These are phyloP conservation scores for Caranx ignobilis DNA, from an alignment of 2,113 vertebrate genomes.

Conservation along the genomic window DNA sequence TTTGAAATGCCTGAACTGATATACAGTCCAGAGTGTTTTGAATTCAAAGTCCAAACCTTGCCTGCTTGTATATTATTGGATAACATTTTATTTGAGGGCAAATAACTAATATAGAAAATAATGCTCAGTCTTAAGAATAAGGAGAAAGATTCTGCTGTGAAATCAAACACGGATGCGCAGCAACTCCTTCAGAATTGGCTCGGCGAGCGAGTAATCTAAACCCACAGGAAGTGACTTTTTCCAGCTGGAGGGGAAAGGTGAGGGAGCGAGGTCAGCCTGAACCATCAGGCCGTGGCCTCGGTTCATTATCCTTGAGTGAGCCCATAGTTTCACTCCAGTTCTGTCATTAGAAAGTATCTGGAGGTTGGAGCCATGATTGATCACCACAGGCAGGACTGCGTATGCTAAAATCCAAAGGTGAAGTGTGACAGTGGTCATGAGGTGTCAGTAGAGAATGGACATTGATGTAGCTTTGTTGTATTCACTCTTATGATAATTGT, in stretches of 20 bases:
- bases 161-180: not conserved
- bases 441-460: constrained; percentile 13
- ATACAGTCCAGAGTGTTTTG: constrained; percentile 57
- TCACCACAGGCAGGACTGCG: constrained; percentile 25
- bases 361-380: constrained; percentile 48
- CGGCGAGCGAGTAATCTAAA: constrained; percentile 19
- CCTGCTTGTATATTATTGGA: constrained; percentile 44
- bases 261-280: constrained; percentile 44
- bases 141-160: constrained; percentile 11
- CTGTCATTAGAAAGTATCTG: not conserved
- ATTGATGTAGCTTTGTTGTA: constrained; percentile 11
- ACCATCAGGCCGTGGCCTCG: constrained; percentile 34
- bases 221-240: constrained; percentile 51
- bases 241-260: constrained; percentile 42
- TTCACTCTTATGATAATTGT: not conserved
- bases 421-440: constrained; percentile 34
- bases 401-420: constrained; percentile 34
- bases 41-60: constrained; percentile 53
- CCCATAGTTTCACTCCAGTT: constrained; percentile 4
- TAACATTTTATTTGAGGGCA: constrained; percentile 56
- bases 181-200: not conserved
- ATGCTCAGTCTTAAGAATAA: constrained; percentile 19
- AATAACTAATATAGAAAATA: constrained; percentile 31
- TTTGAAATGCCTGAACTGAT: constrained; percentile 75
- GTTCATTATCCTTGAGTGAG: constrained; percentile 51